Base-by-base conservation (phyloP, 2,888 invertebrate species). In the Heteromurus nitidus region DNA sequence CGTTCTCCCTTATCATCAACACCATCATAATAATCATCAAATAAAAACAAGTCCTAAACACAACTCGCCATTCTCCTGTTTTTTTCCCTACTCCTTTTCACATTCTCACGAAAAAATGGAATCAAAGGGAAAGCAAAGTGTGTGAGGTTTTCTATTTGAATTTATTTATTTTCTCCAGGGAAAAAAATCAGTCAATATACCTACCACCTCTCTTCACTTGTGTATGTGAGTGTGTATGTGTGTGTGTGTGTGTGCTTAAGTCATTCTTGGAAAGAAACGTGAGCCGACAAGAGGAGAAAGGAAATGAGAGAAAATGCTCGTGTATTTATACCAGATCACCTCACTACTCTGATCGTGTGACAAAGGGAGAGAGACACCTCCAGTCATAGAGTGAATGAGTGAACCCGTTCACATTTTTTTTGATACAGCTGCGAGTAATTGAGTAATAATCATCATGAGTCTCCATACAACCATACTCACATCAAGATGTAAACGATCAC, bases 391-490 rank as follows among this genome's bases (percentile, higher is more conserved):
- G 47, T 47, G n/a, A 47, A n/a, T 47, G 47, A 47, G 47, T 47
- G 47, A 47, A n/a, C 47, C 47, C n/a, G 47, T 47, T 47, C n/a
- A n/a, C n/a, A n/a, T n/a, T 58, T 11, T 11, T 47, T 67, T 44
- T 44, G 62, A 65, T 65, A 65, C 55, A 65, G 65, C 65, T 74
- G 53, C 26, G 26, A 64, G 50, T 74, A 67, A 75, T 75, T 67
- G 67, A 75, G 75, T 68, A 75, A 58, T 75, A 75, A 75, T 75
- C 67, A 67, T 75, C 31, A 64, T 74, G 74, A 18, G 24, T 65
- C 42, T 42, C 22, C 44, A 75, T 42, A 28, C n/a, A n/a, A n/a
- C n/a, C 2, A 50, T 9, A 22, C 44, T 26, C 50, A 53, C 5
- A n/a, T n/a, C n/a, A 53, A 18, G 30, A 47, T 62, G 30, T 22